phyloP scores from a whole-genome alignment of 2,888 invertebrate species.

The Acleris literana region DNA sequence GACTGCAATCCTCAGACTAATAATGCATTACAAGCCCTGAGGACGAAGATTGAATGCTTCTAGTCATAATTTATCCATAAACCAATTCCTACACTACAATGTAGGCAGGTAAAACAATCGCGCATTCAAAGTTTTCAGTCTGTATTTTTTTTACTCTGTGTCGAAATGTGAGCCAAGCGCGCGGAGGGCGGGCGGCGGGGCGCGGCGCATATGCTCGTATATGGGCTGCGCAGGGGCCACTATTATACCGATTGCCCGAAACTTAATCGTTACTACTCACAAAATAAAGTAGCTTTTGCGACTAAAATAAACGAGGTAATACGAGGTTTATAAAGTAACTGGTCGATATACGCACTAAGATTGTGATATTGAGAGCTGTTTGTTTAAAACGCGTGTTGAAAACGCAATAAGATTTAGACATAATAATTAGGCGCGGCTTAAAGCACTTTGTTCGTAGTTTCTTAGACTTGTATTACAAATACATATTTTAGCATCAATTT shows the following conservation, averaged over 20 bases:
- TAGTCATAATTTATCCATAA: no score
- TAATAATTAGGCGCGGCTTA: neutral
- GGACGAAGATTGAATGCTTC: no score
- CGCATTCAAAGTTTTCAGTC: neutral
- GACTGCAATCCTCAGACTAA: no score
- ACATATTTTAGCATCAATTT: no score
- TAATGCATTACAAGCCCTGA: no score
- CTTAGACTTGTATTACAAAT: no score
- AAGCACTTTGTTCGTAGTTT: neutral
- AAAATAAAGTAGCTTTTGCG: neutral
- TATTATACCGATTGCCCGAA: neutral
- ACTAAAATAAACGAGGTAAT: neutral
- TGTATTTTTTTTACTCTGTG: conserved; percentile 50
- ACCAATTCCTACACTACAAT: conserved; percentile 3
- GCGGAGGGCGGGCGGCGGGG: conserved; percentile 59
- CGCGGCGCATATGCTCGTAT: conserved; percentile 58
- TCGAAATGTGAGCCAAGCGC: conserved; percentile 72
- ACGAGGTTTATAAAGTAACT: neutral
- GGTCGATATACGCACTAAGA: neutral
- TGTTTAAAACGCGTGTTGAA: conserved; percentile 10
- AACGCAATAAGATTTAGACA: neutral
- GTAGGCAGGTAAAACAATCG: conserved; percentile 39
- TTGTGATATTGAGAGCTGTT: neutral
- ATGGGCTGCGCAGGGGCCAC: conserved; percentile 59
- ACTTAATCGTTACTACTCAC: neutral